Evolutionary conservation across 1,140 invertebrate genomes (phyloP), one percentile per base, ranked within the genome.

Genomic region (Penaeus japonicus): DNA sequence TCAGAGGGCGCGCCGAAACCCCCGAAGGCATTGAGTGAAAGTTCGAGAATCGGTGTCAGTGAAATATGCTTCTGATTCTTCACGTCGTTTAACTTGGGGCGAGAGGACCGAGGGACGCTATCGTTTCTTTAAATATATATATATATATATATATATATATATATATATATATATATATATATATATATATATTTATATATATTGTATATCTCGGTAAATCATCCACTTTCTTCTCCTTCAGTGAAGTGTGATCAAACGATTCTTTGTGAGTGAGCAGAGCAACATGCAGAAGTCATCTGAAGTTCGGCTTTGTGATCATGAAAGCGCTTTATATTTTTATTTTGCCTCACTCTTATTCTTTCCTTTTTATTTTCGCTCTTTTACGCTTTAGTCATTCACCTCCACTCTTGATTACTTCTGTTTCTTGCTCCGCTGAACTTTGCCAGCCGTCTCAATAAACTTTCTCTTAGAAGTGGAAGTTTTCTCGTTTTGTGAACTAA

Each of bases 61-160:
- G 84, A 85, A 85, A 85, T 85, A 85, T 85, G 83, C 83, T 77
- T 17, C 78, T 80, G 22, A 15, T 39, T 54, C 47, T n/a, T 54
- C 27, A n/a, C 79, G 27, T 27, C 79, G 79, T 32, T 65, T 27
- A 27, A 15, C 22, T 27, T 65, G 5, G 27, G 62, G 22, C 27
- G 62, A 65, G 62, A 20, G 17, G 73, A 77, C 15, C 18, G 35
- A 77, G 73, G 18, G 22, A 24, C 73, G 73, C 35, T 27, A 70
- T n/a, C n/a, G 32, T 73, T 17, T 4, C 24, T 73, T 17, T n/a
- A 73, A 30, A 30, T n/a, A 24, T 73, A 73, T 73, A 73, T 73
- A 24, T 73, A 73, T 65, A 65, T 65, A 4, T 65, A 65, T 65
- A 65, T 65, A 5, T 5, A 65, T 65, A 65, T 65, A 65, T 65